These are phyloP conservation scores for Bombyx huttoni DNA, from an alignment of 2,888 invertebrate species.

Conservation along the genomic window DNA sequence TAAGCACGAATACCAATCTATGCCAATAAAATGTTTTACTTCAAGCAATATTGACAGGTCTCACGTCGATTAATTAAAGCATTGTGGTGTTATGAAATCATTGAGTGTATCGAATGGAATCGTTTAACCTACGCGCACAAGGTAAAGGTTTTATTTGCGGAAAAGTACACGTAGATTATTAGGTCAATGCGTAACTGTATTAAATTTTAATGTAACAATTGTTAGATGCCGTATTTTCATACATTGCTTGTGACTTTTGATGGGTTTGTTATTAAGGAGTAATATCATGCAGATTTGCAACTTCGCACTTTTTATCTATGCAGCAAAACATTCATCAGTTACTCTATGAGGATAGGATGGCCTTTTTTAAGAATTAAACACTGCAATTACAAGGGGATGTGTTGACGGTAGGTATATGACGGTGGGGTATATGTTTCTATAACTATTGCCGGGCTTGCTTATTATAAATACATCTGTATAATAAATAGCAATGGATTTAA, in stretches of 20 bases:
- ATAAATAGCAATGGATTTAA: no score
- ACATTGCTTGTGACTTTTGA: no score
- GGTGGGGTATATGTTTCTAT: no score
- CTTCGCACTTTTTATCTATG: neutral
- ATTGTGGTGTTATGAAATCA: neutral
- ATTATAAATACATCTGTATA: no score
- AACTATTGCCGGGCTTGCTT: no score
- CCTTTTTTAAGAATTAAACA: neutral
- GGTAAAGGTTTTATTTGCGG: conserved; percentile 24
- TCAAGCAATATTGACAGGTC: no score
- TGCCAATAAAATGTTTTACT: no score
- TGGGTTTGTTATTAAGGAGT: neutral
- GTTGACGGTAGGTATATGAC: neutral
- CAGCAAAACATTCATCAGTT: neutral
- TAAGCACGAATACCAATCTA: no score
- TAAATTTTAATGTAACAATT: conserved; percentile 4
- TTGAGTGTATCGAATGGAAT: conserved; percentile 7
- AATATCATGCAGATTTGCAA: neutral
- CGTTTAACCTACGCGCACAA: conserved; percentile 16
- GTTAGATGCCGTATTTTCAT: neutral
- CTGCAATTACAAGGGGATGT: neutral
- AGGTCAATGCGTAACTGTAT: conserved; percentile 25
- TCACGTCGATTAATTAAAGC: no score
- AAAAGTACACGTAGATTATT: conserved; percentile 18
- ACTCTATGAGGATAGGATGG: neutral